Evolutionary conservation across 2,888 invertebrate genomes (phyloP), one percentile per base, ranked within the genome.

Genomic region (Pristionchus fissidentatus): DNA sequence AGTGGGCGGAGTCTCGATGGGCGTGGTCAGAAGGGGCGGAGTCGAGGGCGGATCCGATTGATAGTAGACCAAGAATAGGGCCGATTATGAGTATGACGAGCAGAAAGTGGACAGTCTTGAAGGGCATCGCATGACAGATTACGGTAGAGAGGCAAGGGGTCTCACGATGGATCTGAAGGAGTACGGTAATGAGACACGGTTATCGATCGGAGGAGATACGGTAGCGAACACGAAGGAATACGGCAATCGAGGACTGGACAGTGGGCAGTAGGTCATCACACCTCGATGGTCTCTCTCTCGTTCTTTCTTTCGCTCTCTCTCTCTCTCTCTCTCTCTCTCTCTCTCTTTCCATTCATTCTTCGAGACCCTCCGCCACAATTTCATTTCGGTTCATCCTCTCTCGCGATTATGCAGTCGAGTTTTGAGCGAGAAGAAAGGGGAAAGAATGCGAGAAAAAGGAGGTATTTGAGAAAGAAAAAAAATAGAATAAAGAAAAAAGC

Each of bases 91-190:
- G n/a, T 73, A 73, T 7, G 41, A 77, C 8, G 49, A 77, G 7
- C 13, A 77, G 77, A 49, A 52, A 52, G 32, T 49, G 49, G n/a
- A 19, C 32, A 49, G 57, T 41, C 26, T 35, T n/a, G 38, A 57
- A 57, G 22, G 79, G 79, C 79, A 79, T 79, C 35, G 55, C 79
- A 79, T 79, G 79, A 41, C 79, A 55, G n/a, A 41, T 46, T 38
- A 55, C 55, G 19, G n/a, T 29, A 52, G 35, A 77, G 19, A 32
- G 19, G 41, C 1, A n/a, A 32, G 19, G 29, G 43, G 49, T 46
- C 52, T 46, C 32, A 60, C n/a, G 62, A 60, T 15, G 29, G 43
- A 77, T 46, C 52, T 46, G 52, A 60, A 80, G 60, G 38, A 57
- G 60, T 22, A 55, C 1, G 78, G 78, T 15, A n/a, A n/a, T 43